These are phyloP conservation scores for Myotis daubentonii DNA, from an alignment of 2,797 vertebrate genomes.

Conservation along the genomic window DNA sequence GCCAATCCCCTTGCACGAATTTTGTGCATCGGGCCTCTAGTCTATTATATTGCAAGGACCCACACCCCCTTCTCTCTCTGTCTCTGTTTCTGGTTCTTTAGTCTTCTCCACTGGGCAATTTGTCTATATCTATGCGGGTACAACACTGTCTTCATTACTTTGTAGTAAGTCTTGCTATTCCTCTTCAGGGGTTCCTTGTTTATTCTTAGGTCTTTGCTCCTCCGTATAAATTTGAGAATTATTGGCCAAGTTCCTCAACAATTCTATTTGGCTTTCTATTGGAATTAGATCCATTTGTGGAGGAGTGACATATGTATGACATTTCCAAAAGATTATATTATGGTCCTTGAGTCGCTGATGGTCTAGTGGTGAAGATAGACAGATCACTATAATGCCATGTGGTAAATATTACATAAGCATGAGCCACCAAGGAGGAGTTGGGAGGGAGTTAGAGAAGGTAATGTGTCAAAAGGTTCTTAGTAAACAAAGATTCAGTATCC, in stretches of 20 bases:
- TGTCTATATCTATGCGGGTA: background rate
- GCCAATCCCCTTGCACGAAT: too few relatives aligned
- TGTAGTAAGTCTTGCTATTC: background rate
- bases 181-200: background rate
- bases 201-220: background rate
- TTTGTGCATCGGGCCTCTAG: too few relatives aligned
- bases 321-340: conserved; percentile 7
- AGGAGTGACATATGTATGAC: background rate
- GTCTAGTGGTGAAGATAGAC: background rate
- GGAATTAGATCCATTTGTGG: background rate
- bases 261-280: background rate
- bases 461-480: background rate
- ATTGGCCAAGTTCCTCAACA: background rate
- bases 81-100: background rate
- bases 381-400: background rate
- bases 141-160: background rate
- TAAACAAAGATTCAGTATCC: background rate
- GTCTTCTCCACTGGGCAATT: background rate
- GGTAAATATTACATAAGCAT: background rate
- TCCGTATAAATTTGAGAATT: conserved; percentile 14
- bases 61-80: background rate
- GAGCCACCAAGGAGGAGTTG: background rate
- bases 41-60: background rate
- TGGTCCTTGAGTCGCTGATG: background rate
- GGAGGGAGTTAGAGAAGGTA: background rate